These are phyloP conservation scores for Diadumene lineata DNA, from an alignment of 92 coral and sea anemone species.

Conservation along the genomic window DNA sequence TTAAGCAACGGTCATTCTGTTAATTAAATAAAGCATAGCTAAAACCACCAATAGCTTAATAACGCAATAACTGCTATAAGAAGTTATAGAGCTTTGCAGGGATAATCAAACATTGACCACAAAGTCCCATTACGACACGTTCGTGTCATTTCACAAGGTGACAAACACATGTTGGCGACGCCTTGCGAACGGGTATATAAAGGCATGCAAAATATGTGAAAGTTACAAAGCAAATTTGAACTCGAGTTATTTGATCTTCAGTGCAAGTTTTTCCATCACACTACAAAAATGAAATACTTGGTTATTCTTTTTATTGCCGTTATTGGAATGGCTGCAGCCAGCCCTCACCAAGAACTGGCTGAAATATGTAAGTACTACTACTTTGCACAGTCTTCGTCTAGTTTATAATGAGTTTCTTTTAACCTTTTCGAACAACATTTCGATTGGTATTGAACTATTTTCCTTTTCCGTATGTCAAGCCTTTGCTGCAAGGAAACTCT, in stretches of 20 bases:
- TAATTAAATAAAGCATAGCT: not conserved
- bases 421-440: no score
- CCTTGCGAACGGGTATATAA: not conserved
- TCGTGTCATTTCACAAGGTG: not conserved
- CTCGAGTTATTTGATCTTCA: not conserved
- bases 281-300: conserved; percentile 15
- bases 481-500: no score
- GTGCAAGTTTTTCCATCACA: not conserved
- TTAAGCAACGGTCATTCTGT: not conserved
- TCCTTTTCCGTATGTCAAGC: no score
- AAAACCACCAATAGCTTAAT: not conserved
- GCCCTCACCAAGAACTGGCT: conserved; percentile 4
- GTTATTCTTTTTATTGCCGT: conserved; percentile 9
- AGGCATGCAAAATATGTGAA: not conserved
- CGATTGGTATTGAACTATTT: no score
- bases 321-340: conserved; percentile 16
- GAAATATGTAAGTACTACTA: not conserved
- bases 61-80: not conserved
- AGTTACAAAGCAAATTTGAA: not conserved
- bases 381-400: not conserved
- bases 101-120: not conserved
- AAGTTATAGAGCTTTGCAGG: no score
- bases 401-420: no score
- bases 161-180: not conserved
- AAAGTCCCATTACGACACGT: not conserved